Base-by-base conservation (phyloP, 1,140 invertebrate species). In the Drosophila pruinosa region DNA sequence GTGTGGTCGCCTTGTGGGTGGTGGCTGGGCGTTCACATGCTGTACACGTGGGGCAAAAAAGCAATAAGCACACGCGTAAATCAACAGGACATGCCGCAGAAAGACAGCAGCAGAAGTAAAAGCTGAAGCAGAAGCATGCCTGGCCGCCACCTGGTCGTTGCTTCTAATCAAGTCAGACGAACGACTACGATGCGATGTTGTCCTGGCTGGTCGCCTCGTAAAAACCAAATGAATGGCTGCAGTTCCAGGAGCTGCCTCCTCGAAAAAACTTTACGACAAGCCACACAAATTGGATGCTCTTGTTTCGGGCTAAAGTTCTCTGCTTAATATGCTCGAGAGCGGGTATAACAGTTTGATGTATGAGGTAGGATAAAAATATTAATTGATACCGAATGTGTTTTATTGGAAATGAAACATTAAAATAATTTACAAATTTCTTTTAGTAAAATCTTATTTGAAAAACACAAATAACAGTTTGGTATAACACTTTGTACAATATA, bases 221-320 rank as follows among this genome's bases (percentile, higher is more conserved):
- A 86, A 86, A 86, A 81, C 82, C 74, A 86, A 86, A 86, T 86
- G 81, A 86, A 86, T 81, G 69, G 45, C 41, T 48, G 67, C 53
- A 59, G 48, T 57, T 56, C 28, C 64, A 59, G 28, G 50, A 63
- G 50, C 52, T 62, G 57, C 56, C 14, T 54, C 65, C 36, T 61
- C 63, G 36, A 63, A 88, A 86, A 50, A 88, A 88, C 78, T 88
- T 88, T 88, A 88, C 82, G 82, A 88, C 82, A 89, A 88, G 83
- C 82, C 82, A 54, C 82, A 88, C 82, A 88, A 88, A 88, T 88
- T 88, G 82, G 78, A 89, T 43, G 78, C 75, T 54, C 68, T 77
- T 63, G 52, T 76, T 78, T 81, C 54, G 59, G 54, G 21, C 53
- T 19, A 24, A n/a, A 34, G 28, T 45, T 52, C 34, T 22, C 22